Base-by-base conservation (phyloP, 2,797 vertebrate species). In the Cirrhinus mrigala region DNA sequence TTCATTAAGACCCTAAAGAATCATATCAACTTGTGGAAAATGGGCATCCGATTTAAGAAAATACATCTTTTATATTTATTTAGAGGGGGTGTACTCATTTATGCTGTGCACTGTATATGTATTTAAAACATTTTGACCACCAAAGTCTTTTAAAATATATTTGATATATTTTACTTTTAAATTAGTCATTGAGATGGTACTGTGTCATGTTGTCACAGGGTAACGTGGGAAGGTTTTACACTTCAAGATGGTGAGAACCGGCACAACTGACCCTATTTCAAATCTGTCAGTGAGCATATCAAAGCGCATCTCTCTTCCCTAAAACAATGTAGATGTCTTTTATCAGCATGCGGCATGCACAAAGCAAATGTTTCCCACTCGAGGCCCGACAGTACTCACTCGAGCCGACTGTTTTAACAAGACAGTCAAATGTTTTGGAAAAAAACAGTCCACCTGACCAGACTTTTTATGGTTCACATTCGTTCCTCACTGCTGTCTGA, bases 241-340 rank as follows among this genome's bases (percentile, higher is more conserved):
- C 6, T 15, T 73, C 7, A 14, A 58, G 37, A 12, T 46, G 15
- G 46, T 37, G 66, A 20, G 73, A 40, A 83, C 50, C 71, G 40
- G 9, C 29, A 54, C 58, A 75, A 66, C 71, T 66, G 60, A 76
- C 71, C 82, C 71, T 18, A 37, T 83, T 76, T 76, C 9, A 44
- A 54, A 76, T 40, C 22, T 40, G 71, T 62, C 58, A 54, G 29
- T 1, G 71, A 7, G 60, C 9, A 15, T 56, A 81, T 83, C 71
- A 68, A 66, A 83, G 29, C 10, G 14, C 16, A 46, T 78, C 24
- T 69, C 24, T 84, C 50, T 84, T 69, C 37, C 37, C 24, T 22
- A 15, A 77, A 78, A 46, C 50, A 84, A 84, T 84, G 74, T 58
- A 16, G 50, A 84, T 84, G 46, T 69, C 29, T 64, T 64, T 75